Evolutionary conservation across 1,140 invertebrate species (phyloP).

Genomic region (Zophobas atratus): DNA sequence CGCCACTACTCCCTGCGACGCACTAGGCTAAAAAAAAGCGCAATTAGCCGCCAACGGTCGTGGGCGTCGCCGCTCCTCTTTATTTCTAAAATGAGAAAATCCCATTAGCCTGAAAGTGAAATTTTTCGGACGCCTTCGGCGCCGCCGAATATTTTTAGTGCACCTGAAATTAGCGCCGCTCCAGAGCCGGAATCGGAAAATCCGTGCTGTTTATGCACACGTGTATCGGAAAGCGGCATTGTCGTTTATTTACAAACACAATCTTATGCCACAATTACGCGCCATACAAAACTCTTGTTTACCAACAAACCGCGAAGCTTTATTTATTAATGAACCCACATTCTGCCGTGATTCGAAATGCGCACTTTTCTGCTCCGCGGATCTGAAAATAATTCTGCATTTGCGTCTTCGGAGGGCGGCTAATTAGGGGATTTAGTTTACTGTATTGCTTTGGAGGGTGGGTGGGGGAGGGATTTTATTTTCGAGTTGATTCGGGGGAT

Average conservation of each 20-base stretch:
- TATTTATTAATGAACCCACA: conserved; percentile 48
- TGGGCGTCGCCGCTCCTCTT: conserved; percentile 4
- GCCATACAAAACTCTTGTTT: conserved; percentile 47
- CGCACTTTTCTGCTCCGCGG: conserved; percentile 22
- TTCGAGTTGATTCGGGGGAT: no score
- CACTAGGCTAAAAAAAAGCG: not conserved
- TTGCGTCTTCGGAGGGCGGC: not conserved
- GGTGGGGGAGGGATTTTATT: no score
- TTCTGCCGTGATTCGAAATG: conserved; percentile 40
- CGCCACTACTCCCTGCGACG: no score
- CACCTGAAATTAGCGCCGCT: not conserved
- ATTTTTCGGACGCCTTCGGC: conserved; percentile 14
- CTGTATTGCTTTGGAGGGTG: no score
- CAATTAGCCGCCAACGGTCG: conserved; percentile 17
- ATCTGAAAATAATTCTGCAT: conserved; percentile 23
- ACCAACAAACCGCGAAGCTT: conserved; percentile 49
- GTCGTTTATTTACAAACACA: conserved; percentile 49
- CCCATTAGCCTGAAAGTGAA: conserved; percentile 35
- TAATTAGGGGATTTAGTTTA: no score
- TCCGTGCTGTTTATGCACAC: conserved; percentile 1
- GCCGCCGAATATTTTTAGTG: conserved; percentile 9
- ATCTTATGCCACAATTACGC: conserved; percentile 48
- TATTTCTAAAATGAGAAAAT: conserved; percentile 14
- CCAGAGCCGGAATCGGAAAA: not conserved
- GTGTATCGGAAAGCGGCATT: conserved; percentile 35